Base-by-base conservation (phyloP, 2,797 vertebrate genomes). In the Coregonus ussuriensis region DNA sequence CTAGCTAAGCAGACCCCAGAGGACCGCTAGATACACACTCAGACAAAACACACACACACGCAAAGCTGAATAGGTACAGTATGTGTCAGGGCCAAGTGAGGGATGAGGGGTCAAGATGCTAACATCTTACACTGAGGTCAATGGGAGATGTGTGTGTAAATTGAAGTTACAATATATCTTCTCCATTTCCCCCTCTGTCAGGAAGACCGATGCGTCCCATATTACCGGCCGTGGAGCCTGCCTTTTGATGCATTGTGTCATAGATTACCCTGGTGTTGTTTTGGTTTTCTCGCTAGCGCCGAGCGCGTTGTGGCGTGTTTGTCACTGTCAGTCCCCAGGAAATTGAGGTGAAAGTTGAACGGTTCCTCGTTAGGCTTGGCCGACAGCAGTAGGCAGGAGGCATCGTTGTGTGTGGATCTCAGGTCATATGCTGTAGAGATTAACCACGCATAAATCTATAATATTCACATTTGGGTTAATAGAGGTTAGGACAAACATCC, bases 311-410 rank as follows among this genome's bases (percentile, higher is more conserved):
- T 75, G 13, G 52, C n/a, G 80, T 86, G 87, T 89, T 85, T 87
- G 87, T 90, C 87, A 82, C 74, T 88, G 87, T 89, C 88, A 86
- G 83, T 83, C 84, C 75, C 21, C 74, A 85, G 84, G 81, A 88
- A 88, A 93, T 90, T 88, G 88, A 89, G 90, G 86, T 88, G 83
- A 91, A 31, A 82, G 89, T 88, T 89, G 89, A 86, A 77, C 75
- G 62, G 71, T 84, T 82, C 66, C 79, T 89, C 33, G 72, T 83
- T 86, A 82, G 74, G 73, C 56, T 35, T 77, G 76, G 75, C 47
- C 82, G 78, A 79, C 52, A 76, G 78, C 71, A 25, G 9, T 68
- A 47, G 69, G 0, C 16, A 69, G 52, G 41, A 76, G 79, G 72
- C 33, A 29, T 71, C 37, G 75, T 25, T 33, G 14, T 47, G 74